Percentiles rank a stretch among this genome's conserved stretches.
phyloP scores from a whole-genome alignment of 2,888 invertebrate genomes.

The Malachius bipustulatus region DNA sequence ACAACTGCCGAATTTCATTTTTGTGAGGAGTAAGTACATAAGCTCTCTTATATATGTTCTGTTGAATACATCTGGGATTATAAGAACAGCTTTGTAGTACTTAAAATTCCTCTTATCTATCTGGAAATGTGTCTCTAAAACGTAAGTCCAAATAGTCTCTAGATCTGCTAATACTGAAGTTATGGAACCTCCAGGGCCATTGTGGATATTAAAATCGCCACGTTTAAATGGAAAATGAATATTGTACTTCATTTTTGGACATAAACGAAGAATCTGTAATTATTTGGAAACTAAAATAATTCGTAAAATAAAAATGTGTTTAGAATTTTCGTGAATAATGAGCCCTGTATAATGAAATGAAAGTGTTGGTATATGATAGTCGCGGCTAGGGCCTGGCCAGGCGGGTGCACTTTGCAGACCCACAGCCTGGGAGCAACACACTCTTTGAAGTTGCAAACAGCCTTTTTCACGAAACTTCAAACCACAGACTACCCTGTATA shows the following conservation, averaged over 20 bases:
- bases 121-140: conserved; percentile 62
- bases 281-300: too few species aligned
- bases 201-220: conserved; percentile 79
- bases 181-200: conserved; percentile 74
- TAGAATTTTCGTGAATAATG: too few species aligned
- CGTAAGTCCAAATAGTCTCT: conserved; percentile 78
- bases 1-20: conserved; percentile 77
- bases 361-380: too few species aligned
- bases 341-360: too few species aligned
- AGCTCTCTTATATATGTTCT: conserved; percentile 75
- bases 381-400: too few species aligned
- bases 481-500: too few species aligned
- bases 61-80: conserved; percentile 84
- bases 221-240: conserved; percentile 81
- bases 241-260: conserved; percentile 62
- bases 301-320: too few species aligned
- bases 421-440: too few species aligned
- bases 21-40: conserved; percentile 64
- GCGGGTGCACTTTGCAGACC: too few species aligned
- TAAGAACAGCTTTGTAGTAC: conserved; percentile 73
- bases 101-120: conserved; percentile 58
- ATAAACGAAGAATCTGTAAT: conserved; percentile 48
- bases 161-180: conserved; percentile 74
- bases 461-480: too few species aligned
- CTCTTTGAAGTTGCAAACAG: too few species aligned